phyloP scores from a whole-genome alignment of 2,888 invertebrate genomes.

The Alsophila aescularia region DNA sequence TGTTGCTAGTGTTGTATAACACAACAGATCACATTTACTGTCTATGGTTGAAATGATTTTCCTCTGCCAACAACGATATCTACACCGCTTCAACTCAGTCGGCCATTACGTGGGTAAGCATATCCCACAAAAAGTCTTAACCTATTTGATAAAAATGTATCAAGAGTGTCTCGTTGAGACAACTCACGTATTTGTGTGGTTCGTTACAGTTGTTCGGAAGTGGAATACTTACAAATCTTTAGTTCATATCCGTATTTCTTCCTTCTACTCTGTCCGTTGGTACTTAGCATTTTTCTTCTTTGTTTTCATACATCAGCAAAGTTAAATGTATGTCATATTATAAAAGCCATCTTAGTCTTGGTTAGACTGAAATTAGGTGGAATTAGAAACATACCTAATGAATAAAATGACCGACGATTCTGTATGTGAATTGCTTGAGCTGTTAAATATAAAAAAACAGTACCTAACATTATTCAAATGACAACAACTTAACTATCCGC shows the following conservation, averaged over 20 bases:
- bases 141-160: slow-evolving; percentile 37
- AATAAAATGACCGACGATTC: too few species aligned
- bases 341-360: too few species aligned
- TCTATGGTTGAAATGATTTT: not conserved
- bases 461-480: too few species aligned
- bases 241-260: not conserved
- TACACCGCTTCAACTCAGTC: not conserved
- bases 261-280: not conserved
- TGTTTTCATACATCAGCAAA: not conserved
- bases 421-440: too few species aligned
- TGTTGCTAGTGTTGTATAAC: too few species aligned
- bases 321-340: too few species aligned
- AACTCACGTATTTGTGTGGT: slow-evolving; percentile 54
- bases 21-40: too few species aligned
- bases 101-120: slow-evolving; percentile 2
- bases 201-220: slow-evolving; percentile 62
- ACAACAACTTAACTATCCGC: too few species aligned
- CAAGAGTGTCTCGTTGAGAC: slow-evolving; percentile 30
- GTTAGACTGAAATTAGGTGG: too few species aligned
- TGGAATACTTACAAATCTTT: slow-evolving; percentile 45
- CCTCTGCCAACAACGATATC: not conserved
- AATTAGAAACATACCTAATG: too few species aligned
- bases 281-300: not conserved
- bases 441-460: too few species aligned
- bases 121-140: slow-evolving; percentile 21